A percentile compares a stretch with the other conserved stretches of the same genome.
phyloP scores from a whole-genome alignment of 2,113 vertebrate species.

The Holacanthus passer region DNA sequence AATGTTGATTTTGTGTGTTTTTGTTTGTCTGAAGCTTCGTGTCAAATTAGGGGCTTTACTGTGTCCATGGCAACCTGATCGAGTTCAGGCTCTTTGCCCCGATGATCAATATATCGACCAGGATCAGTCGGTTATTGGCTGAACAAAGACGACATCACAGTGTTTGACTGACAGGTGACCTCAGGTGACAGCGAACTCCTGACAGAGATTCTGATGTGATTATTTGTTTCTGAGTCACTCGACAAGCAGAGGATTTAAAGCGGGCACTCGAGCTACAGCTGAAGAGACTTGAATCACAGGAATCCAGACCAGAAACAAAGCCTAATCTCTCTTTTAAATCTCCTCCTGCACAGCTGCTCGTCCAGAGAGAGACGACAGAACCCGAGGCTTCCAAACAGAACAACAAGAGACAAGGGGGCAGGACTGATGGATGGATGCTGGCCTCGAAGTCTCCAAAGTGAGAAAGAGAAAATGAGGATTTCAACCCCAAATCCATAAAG shows the following conservation, averaged over 20 bases:
- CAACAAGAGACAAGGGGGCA: neutral
- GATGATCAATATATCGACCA: neutral
- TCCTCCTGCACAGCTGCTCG: slow-evolving; percentile 34
- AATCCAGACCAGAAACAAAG: slow-evolving; percentile 12
- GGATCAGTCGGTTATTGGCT: neutral
- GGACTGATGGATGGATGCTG: neutral
- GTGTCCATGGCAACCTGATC: too few species aligned
- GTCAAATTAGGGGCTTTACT: neutral
- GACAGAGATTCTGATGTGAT: neutral
- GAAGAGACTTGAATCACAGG: too few species aligned
- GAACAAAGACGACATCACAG: too few species aligned
- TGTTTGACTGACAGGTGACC: neutral
- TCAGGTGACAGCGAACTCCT: neutral
- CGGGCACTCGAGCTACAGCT: neutral
- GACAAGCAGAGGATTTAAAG: neutral
- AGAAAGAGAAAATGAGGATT: neutral
- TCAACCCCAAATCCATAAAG: neutral
- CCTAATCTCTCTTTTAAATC: slow-evolving; percentile 24
- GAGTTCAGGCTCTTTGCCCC: neutral
- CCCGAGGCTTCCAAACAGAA: neutral
- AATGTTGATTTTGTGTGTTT: neutral
- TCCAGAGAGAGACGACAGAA: slow-evolving; percentile 11
- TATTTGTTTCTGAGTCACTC: too few species aligned
- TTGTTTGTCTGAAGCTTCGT: neutral
- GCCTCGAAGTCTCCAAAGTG: neutral